These are phyloP conservation scores for Chouioia cunea DNA, from an alignment of 2,888 invertebrate species.

Conservation along the genomic window DNA sequence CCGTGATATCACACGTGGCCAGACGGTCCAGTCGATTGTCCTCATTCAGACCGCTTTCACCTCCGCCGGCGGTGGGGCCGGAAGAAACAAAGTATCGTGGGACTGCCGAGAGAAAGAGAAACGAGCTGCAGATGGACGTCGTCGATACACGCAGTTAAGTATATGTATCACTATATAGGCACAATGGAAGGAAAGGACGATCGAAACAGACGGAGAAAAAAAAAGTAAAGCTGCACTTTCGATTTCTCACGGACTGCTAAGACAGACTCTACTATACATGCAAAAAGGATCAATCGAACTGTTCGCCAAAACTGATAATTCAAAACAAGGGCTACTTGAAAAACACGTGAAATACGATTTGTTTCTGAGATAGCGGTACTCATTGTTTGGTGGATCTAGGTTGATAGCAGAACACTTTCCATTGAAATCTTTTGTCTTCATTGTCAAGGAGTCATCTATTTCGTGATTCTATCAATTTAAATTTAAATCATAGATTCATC, in stretches of 20 bases:
- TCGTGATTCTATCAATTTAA: no score
- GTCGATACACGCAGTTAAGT: not conserved
- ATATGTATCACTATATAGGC: not conserved
- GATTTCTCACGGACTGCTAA: conserved; percentile 43
- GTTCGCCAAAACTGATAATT: conserved; percentile 34
- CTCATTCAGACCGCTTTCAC: conserved; percentile 38
- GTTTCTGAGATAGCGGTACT: not conserved
- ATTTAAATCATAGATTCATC: no score
- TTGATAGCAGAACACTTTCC: conserved; percentile 25
- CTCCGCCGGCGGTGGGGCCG: conserved; percentile 9
- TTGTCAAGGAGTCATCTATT: no score
- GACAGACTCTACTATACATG: no score
- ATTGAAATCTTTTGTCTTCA: not conserved
- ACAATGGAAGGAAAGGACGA: not conserved
- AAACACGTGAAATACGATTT: not conserved
- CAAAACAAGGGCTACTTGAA: conserved; percentile 28
- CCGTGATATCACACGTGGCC: not conserved
- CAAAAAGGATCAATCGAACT: not conserved
- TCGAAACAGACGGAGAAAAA: not conserved
- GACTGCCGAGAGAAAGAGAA: conserved; percentile 33
- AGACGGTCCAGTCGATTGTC: conserved; percentile 17
- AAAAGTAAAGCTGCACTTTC: conserved; percentile 37
- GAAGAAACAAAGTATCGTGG: conserved; percentile 30
- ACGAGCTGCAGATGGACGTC: not conserved
- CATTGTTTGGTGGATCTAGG: conserved; percentile 19